Base-by-base conservation (phyloP, 2,113 vertebrate species). In the Anguilla japonica region DNA sequence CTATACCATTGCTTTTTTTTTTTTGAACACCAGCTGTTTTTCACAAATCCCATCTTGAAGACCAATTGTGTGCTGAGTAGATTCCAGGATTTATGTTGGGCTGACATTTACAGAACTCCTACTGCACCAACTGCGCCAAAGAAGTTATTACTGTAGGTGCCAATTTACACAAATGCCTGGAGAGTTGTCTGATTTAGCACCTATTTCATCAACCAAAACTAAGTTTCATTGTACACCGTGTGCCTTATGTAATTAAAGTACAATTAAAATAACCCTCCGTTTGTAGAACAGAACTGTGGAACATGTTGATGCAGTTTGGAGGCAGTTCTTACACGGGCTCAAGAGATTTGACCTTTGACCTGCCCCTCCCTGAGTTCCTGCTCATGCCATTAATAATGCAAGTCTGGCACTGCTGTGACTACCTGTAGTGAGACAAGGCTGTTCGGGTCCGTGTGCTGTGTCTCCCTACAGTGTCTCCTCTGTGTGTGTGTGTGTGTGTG, bases 1-100 rank as follows among this genome's bases (percentile, higher is more conserved):
- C 91, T 88, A 84, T 91, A 90, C 86, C 92, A 93, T 87, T 1
- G 75, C 40, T 94, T 57, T 88, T 89, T 93, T 92, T 90, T 79
- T 92, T 89, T 83, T 26, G 22, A 7, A 60, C 56, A 60, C 60
- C 22, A 26, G 60, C 60, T 34, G 34, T 34, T 34, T 67, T 67
- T 67, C n/a, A 2, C n/a, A 75, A 75, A 34, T 75, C 71, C n/a
- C 34, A 75, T 6, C 50, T 11, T 53, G 13, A 53, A 14, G 50
- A 53, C 8, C 50, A 14, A 34, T 75, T 34, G 2, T n/a, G 71
- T 34, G 71, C 71, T 29, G 22, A 13, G 6, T 13, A 60, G 56
- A 14, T 56, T 57, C 14, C 29, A 39, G 82, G 71, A 13, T 34
- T 34, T 34, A 14, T 75, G 71, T 34, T 75, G 71, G 60, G 20